These are phyloP conservation scores for Urocolius indicus DNA, from an alignment of 2,113 vertebrate species.

Conservation along the genomic window DNA sequence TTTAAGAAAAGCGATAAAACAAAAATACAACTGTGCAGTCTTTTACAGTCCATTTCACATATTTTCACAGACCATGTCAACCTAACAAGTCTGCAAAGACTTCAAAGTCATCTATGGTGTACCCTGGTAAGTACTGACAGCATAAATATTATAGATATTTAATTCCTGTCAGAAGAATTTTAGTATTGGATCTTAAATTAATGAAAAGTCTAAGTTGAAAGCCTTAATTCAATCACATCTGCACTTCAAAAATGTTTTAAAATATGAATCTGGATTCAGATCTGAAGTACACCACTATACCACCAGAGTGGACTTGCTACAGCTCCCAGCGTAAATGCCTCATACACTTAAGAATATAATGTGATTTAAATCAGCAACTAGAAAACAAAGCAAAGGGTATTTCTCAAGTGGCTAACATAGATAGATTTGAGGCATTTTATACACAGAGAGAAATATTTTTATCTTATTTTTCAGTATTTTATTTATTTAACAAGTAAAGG, in stretches of 20 bases:
- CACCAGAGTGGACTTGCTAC: not conserved
- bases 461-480: slow-evolving; percentile 3
- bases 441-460: not conserved
- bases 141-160: not conserved
- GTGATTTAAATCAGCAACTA: not conserved
- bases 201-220: not conserved
- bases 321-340: not conserved
- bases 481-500: slow-evolving; percentile 31
- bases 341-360: not conserved
- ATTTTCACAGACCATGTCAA: not conserved
- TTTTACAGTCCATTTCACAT: not conserved
- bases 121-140: not conserved
- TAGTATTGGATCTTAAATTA: not conserved
- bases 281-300: not conserved
- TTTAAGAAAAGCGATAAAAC: not conserved
- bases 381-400: not conserved
- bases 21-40: not conserved
- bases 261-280: not conserved
- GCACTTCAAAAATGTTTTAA: not conserved
- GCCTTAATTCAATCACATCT: not conserved
- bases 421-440: not conserved
- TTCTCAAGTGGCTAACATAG: not conserved
- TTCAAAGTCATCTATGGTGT: not conserved
- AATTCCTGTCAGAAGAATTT: not conserved
- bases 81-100: not conserved